Conservation (phyloP, 2,797 vertebrate species). For the Catostomus latipinnis region DNA sequence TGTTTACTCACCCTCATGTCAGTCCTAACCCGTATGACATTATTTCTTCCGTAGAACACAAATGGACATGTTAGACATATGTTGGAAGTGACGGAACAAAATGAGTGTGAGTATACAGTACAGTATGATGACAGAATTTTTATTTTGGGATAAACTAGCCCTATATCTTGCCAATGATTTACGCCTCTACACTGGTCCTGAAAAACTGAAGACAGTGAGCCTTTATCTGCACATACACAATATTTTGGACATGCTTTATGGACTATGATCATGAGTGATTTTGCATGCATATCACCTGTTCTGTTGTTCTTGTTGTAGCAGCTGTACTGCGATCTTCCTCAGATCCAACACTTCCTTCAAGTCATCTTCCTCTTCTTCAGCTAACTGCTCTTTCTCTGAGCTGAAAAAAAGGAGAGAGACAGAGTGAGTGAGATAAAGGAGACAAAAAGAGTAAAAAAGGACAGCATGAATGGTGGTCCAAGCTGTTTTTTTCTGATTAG, state of each 20-base stretch:
- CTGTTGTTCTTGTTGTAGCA: constrained; percentile 95
- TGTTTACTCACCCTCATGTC: too few relatives aligned
- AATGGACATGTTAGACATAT: too few relatives aligned
- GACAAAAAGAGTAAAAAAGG: background rate
- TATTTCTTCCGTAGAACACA: too few relatives aligned
- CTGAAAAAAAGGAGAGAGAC: constrained; percentile 66
- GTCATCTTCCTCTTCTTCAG: constrained; percentile 91
- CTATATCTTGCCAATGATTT: too few relatives aligned
- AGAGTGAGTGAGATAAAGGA: background rate
- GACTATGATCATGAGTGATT: constrained; percentile 15
- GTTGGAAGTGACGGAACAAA: too few relatives aligned
- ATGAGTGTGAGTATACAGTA: too few relatives aligned
- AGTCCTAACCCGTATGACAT: too few relatives aligned
- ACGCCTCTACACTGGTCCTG: background rate
- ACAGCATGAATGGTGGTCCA: too few relatives aligned
- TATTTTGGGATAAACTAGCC: too few relatives aligned
- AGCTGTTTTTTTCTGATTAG: too few relatives aligned
- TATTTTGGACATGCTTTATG: constrained; percentile 5
- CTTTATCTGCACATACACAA: background rate
- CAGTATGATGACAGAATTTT: too few relatives aligned
- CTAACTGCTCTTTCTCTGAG: constrained; percentile 86
- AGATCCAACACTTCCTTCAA: constrained; percentile 94
- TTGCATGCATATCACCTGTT: constrained; percentile 81
- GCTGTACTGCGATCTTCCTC: constrained; percentile 94
- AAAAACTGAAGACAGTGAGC: background rate